Percentiles rank a stretch among this genome's conserved stretches.
phyloP scores from a whole-genome alignment of 2,888 invertebrate species.

The Plebejus argus region DNA sequence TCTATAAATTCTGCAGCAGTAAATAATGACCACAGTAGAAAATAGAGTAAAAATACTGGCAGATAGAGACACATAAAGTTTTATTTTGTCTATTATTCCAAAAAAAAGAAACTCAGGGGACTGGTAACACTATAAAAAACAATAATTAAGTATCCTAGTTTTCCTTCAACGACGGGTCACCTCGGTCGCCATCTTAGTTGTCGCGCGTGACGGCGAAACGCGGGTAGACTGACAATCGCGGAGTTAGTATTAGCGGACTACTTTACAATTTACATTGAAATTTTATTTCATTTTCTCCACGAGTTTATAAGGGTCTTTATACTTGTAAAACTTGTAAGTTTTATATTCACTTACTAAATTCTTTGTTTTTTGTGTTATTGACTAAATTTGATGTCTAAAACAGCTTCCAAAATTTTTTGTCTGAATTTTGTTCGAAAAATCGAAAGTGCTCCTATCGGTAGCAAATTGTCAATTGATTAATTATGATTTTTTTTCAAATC shows the following conservation, averaged over 20 bases:
- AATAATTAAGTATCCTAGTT: not conserved
- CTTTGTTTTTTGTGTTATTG: not conserved
- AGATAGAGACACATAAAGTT: too few species aligned
- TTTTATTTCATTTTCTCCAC: slow-evolving; percentile 8
- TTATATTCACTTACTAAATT: not conserved
- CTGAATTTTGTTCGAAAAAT: too few species aligned
- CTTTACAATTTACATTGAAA: not conserved
- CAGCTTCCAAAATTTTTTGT: too few species aligned
- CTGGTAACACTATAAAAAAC: not conserved
- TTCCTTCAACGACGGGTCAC: not conserved
- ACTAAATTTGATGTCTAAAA: too few species aligned
- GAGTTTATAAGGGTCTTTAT: not conserved
- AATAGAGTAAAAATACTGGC: too few species aligned
- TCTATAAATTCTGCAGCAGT: too few species aligned
- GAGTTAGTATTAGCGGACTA: not conserved
- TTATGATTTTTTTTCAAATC: too few species aligned
- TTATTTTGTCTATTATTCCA: too few species aligned
- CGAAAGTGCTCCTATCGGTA: too few species aligned
- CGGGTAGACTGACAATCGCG: slow-evolving; percentile 4
- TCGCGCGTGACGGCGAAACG: slow-evolving; percentile 7
- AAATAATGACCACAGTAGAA: too few species aligned
- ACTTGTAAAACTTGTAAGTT: not conserved
- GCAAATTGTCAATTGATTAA: too few species aligned
- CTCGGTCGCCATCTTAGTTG: slow-evolving; percentile 18
- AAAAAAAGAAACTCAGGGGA: too few species aligned